Conservation (phyloP, 2,113 vertebrate species). For the Pionites leucogaster region DNA sequence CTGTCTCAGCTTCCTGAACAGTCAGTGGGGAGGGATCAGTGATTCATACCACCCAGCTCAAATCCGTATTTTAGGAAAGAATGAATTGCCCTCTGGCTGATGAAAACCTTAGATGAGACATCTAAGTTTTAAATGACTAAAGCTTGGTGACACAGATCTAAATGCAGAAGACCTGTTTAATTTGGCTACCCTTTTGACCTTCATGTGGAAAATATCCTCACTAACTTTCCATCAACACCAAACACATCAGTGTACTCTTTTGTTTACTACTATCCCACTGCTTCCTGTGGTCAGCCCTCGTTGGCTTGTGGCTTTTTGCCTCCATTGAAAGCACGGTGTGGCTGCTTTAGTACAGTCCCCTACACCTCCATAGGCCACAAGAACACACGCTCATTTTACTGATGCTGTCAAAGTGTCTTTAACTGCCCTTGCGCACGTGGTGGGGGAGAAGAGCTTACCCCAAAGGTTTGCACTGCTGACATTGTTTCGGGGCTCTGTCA, state of each 20-base stretch:
- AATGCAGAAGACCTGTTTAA: slow-evolving; percentile 24
- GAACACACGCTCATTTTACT: neutral
- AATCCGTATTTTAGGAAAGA: slow-evolving; percentile 19
- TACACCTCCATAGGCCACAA: neutral
- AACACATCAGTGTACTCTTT: neutral
- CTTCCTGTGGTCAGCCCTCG: neutral
- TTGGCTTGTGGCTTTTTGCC: neutral
- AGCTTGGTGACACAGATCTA: slow-evolving; percentile 17
- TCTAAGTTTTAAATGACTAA: slow-evolving; percentile 29
- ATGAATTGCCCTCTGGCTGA: neutral
- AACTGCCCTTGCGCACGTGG: neutral
- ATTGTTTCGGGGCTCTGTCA: neutral
- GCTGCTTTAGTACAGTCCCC: neutral
- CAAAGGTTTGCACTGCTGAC: neutral
- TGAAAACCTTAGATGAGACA: slow-evolving; percentile 27
- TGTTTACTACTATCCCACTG: neutral
- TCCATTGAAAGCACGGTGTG: neutral
- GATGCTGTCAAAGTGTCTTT: neutral
- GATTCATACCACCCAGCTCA: slow-evolving; percentile 32
- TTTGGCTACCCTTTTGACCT: neutral
- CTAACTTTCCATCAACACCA: neutral
- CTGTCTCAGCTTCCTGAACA: slow-evolving; percentile 46
- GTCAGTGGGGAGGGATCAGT: slow-evolving; percentile 23
- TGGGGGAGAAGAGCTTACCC: neutral
- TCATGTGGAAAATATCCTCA: neutral